Conservation (phyloP, 2,797 vertebrate species). For the Tarsius wallacei region DNA sequence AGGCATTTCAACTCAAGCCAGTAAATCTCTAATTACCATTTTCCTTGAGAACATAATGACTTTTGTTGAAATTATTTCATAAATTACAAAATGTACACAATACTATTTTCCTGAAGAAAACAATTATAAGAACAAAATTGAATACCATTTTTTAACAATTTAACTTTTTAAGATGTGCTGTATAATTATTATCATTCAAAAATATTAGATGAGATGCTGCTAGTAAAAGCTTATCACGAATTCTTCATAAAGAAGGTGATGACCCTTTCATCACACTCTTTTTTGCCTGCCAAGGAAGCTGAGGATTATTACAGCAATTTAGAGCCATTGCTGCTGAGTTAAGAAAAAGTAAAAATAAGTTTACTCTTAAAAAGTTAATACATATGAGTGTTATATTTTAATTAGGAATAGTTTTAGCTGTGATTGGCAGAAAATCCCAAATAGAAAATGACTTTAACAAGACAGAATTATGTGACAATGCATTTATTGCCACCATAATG, state of each 20-base stretch:
- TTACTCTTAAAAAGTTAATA: background rate
- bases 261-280: background rate
- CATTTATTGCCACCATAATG: too few relatives aligned
- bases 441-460: background rate
- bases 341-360: background rate
- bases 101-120: slow-evolving; percentile 40
- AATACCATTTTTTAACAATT: slow-evolving; percentile 6
- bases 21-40: background rate
- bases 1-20: background rate
- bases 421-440: background rate
- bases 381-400: background rate
- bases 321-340: background rate
- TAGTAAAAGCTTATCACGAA: background rate
- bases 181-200: slow-evolving; percentile 26
- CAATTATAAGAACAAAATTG: slow-evolving; percentile 40
- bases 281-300: background rate
- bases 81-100: background rate
- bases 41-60: slow-evolving; percentile 19
- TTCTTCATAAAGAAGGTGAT: background rate
- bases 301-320: background rate
- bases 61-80: slow-evolving; percentile 60
- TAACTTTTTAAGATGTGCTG: background rate
- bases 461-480: background rate
- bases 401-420: background rate
- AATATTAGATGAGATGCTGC: background rate